Percentiles rank a stretch among this genome's conserved stretches.
phyloP scores from a whole-genome alignment of 2,888 invertebrate genomes.

The Drosophila rellima region DNA sequence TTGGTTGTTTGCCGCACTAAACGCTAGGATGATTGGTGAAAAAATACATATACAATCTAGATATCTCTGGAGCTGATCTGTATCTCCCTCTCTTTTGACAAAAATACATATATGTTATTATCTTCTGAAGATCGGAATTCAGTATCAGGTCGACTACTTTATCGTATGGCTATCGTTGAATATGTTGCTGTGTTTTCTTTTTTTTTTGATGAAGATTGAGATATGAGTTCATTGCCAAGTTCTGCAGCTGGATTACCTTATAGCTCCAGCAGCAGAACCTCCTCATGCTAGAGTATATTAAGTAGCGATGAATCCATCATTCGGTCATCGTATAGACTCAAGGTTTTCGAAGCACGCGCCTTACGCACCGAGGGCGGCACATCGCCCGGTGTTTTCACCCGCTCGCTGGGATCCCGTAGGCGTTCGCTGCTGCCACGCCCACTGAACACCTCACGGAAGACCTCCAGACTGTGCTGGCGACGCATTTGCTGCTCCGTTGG shows the following conservation, averaged over 20 bases:
- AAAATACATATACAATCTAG: slow-evolving; percentile 71
- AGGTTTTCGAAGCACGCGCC: slow-evolving; percentile 90
- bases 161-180: slow-evolving; percentile 74
- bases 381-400: slow-evolving; percentile 94
- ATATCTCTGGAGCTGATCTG: slow-evolving; percentile 34
- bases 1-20: slow-evolving; percentile 80
- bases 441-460: slow-evolving; percentile 91
- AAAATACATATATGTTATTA: slow-evolving; percentile 41
- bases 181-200: slow-evolving; percentile 46
- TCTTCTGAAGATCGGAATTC: slow-evolving; percentile 22
- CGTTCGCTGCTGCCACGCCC: slow-evolving; percentile 88
- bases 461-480: slow-evolving; percentile 91
- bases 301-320: slow-evolving; percentile 89
- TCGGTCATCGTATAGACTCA: slow-evolving; percentile 95
- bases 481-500: slow-evolving; percentile 81
- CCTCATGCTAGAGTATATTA: slow-evolving; percentile 86
- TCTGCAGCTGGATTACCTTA: slow-evolving; percentile 75
- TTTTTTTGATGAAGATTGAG: slow-evolving; percentile 58
- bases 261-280: slow-evolving; percentile 86
- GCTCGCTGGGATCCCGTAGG: slow-evolving; percentile 90
- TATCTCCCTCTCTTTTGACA: slow-evolving; percentile 31
- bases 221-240: slow-evolving; percentile 63
- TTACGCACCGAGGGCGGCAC: slow-evolving; percentile 92
- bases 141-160: slow-evolving; percentile 52
- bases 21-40: slow-evolving; percentile 78